phyloP scores from a whole-genome alignment of 30 jellyfish, hydroid and myxozoan genomes.

The Clytia hemisphaerica region DNA sequence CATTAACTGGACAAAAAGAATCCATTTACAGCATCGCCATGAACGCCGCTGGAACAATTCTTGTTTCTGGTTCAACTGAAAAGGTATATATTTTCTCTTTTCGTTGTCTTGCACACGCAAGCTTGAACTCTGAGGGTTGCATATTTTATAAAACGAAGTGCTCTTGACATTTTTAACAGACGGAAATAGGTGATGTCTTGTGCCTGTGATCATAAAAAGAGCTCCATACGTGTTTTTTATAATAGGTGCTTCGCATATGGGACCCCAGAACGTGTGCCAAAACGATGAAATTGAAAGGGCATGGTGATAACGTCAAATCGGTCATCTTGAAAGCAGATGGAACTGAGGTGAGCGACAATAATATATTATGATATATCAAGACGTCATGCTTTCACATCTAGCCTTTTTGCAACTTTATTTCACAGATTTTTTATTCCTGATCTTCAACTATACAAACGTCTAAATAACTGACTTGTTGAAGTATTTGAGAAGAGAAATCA shows the following conservation, averaged over 20 bases:
- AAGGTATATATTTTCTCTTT: constrained; percentile 33
- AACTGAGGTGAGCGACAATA: constrained; percentile 49
- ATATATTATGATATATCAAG: neutral
- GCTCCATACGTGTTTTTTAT: no score
- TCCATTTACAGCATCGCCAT: constrained; percentile 90
- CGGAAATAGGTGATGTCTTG: no score
- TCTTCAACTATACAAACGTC: no score
- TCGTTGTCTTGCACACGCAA: neutral
- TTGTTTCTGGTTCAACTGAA: constrained; percentile 95
- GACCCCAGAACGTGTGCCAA: constrained; percentile 86
- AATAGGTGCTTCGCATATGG: constrained; percentile 79
- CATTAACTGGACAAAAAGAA: constrained; percentile 85
- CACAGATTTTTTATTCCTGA: no score
- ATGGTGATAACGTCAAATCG: constrained; percentile 81
- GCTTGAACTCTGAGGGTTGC: neutral
- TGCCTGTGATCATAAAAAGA: no score
- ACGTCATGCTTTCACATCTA: no score
- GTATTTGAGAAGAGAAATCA: no score
- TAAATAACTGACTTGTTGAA: no score
- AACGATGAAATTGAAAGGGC: constrained; percentile 89
- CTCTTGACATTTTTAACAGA: no score
- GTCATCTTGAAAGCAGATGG: constrained; percentile 79
- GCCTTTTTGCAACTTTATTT: no score
- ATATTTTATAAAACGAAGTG: neutral
- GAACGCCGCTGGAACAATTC: constrained; percentile 77